Evolutionary conservation across 1,140 invertebrate species (phyloP), one percentile per base, ranked within the genome.

Genomic region (Agrilus planipennis): DNA sequence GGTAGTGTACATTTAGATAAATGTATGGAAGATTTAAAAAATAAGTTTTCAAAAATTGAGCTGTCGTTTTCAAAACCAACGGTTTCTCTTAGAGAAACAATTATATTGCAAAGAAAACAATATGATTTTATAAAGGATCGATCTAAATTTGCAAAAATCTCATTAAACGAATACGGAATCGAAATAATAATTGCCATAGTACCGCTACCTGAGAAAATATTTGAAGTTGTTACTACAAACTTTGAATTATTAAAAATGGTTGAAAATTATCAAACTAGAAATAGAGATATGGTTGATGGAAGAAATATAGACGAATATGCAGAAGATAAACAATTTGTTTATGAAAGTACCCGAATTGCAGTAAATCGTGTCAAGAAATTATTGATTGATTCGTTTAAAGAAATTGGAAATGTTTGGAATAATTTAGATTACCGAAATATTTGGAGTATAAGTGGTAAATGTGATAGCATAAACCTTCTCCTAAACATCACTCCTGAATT

Each of bases 1-100:
- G 96, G 96, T 1, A 93, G 99, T 70, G 89, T 99, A 5, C 96
- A 99, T 69, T 68, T 99, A 22, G 86, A 97, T 59, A 80, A 91
- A 51, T 99, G 96, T 70, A 57, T 93, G 1, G 79, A 87, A 51
- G 89, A 94, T 68, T 68, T 98, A 7, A 74, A 74, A 51, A 67
- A 68, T 31, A 75, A 79, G 49, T 94, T 89, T 68, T 88, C 89
- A 1, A 89, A 89, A 60, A 76, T 95, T 40, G 79, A 89, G 25
- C 69, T 99, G 7, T 81, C 81, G 48, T 89, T 88, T 0, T 98
- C 93, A 1, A 78, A 87, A 52, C 94, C 94, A 0, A 97, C 98
- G 49, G 92, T 99, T 2, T 87, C 93, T 10, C 94, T 97, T 51
- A 70, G 89, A 50, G 95, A 99, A 64, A 99, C 93, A 0, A 34